These are phyloP conservation scores for Coluber constrictor DNA, from an alignment of 2,797 vertebrate species.

Conservation along the genomic window DNA sequence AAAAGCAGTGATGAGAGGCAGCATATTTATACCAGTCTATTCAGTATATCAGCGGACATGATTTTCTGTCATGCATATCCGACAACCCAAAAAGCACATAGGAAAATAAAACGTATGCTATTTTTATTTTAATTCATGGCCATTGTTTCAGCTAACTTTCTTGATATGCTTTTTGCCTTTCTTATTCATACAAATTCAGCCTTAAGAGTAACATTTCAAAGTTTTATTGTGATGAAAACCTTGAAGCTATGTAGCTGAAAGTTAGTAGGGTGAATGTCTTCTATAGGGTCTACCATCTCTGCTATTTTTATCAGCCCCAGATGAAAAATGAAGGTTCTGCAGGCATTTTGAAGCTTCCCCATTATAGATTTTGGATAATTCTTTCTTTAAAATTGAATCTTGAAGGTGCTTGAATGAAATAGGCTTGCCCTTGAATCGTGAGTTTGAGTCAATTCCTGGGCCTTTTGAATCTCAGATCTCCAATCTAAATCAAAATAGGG, in stretches of 20 bases:
- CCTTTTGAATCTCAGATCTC: not conserved
- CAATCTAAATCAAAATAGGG: not conserved
- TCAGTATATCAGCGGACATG: not conserved
- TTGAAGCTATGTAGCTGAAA: not conserved
- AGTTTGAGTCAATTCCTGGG: not conserved
- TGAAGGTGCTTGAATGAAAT: not conserved
- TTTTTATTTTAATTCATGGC: not conserved
- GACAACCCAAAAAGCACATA: not conserved
- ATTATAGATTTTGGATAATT: not conserved
- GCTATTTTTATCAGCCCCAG: not conserved
- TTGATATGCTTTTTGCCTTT: not conserved
- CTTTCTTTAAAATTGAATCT: not conserved
- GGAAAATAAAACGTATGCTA: not conserved
- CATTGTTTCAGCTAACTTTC: not conserved
- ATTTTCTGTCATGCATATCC: not conserved
- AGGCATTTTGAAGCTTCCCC: not conserved
- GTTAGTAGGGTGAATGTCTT: not conserved
- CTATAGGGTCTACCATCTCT: not conserved
- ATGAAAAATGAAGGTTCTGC: not conserved
- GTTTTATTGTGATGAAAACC: not conserved
- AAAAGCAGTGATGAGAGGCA: not conserved
- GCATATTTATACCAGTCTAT: not conserved
- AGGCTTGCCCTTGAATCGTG: not conserved
- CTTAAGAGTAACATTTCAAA: not conserved
- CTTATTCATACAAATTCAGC: not conserved